Evolutionary conservation across 2,113 vertebrate genomes (phyloP), one percentile per base, ranked within the genome.

Genomic region (Colossoma macropomum): DNA sequence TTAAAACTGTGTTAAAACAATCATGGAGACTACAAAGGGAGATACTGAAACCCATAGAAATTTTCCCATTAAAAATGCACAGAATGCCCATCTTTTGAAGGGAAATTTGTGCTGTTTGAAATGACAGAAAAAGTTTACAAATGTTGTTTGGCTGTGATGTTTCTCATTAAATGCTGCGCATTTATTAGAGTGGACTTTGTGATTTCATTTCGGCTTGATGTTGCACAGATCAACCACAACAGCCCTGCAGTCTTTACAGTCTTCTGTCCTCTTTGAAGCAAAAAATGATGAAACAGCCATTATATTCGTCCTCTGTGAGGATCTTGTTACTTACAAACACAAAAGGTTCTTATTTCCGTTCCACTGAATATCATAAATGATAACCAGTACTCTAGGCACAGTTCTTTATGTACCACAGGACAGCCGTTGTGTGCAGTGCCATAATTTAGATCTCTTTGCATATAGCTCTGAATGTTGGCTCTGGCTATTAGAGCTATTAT

Each of bases 381-480:
- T 65, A 73, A 38, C 38, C 15, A 28, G 41, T 9, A 62, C 68
- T 62, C 15, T 63, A 32, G 17, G 15, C 56, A 63, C 21, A 21
- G 76, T 45, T 25, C 66, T 70, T n/a, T 45, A 4, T 5, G 38
- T 2, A 25, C 17, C 19, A 25, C 10, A 25, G 23, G 21, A 13
- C 21, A n/a, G 2, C 16, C 21, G 1, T 65, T 32, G 13, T 32
- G 30, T 21, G 28, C 21, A 30, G 16, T 34, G 28, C 68, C 23
- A 1, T 41, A n/a, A 7, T 41, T 71, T 41, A 11, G 10, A 41
- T 71, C 34, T 25, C 34, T 41, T 41, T 25, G 38, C 68, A 23
- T 45, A 45, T 15, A 71, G 68, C 38, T 71, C 34, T 71, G 68
- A 52, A 81, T 66, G 71, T n/a, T 38, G 79, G 71, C 71, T 75